Base-by-base conservation (phyloP, 2,113 vertebrate genomes). In the Piprites chloris region DNA sequence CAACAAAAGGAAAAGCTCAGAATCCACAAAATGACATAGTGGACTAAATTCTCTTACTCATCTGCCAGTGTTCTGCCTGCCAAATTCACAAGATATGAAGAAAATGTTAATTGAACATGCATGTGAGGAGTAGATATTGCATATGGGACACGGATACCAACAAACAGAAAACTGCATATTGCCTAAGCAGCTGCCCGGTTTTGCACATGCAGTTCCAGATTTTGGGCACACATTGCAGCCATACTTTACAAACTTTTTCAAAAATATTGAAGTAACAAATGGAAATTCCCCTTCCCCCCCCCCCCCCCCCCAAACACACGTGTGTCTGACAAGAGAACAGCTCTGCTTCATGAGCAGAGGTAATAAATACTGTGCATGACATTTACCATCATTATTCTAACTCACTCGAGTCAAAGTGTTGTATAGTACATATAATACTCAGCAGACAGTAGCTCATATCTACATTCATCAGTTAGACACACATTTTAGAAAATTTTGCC, bases 401-500 rank as follows among this genome's bases (percentile, higher is more conserved):
- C 76, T 61, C 65, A 4, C 76, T 75, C 2, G 1, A 58, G 44
- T 17, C 69, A 12, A 71, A 50, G 76, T 8, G 68, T 24, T 71
- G 61, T 61, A 4, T 10, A 65, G 85, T 2, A 88, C 77, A 47
- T 10, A 24, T 2, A 92, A 86, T 61, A 81, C 82, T 74, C 82
- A 91, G 83, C 85, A 87, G 84, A 83, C 67, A 85, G 58, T 79
- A 89, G 67, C 72, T 96, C 59, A 23, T 2, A 87, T 67, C 78
- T 82, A 90, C 93, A 95, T 94, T 94, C 90, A 95, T 74, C 84
- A 88, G 82, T 67, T 49, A 71, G 83, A 95, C 86, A 24, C 9
- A 91, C 27, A 50, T 58, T 85, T 87, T 30, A 65, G 69, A 55
- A 85, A 61, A 39, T 47, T 23, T 68, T 83, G 46, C 77, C 47